A percentile compares a stretch with the other conserved stretches of the same genome.
Conservation (phyloP, 2,888 invertebrate species). For the Oligia latruncula region DNA sequence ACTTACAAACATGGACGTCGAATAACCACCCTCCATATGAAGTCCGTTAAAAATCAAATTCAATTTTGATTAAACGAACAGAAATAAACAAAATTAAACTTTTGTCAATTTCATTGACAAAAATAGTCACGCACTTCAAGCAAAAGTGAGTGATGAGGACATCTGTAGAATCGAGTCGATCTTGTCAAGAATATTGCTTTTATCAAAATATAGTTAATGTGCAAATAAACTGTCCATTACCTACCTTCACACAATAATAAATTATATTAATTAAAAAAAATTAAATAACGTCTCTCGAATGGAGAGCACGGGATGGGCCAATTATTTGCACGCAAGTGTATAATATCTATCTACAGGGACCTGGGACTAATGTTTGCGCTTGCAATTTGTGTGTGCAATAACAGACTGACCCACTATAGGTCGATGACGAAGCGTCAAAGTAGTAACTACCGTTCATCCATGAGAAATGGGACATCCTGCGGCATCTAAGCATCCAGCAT, state of each 20-base stretch:
- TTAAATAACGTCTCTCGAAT: neutral
- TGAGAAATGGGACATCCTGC: slow-evolving; percentile 60
- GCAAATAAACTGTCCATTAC: neutral
- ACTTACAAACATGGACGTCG: neutral
- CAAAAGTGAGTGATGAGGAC: neutral
- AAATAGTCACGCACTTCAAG: neutral
- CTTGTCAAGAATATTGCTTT: neutral
- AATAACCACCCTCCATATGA: neutral
- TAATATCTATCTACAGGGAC: neutral
- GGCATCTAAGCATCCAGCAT: slow-evolving; percentile 58
- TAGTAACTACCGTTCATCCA: slow-evolving; percentile 35
- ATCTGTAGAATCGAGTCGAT: neutral
- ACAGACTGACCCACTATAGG: slow-evolving; percentile 20
- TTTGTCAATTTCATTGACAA: neutral
- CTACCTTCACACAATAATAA: neutral
- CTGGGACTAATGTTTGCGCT: slow-evolving; percentile 8
- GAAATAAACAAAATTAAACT: neutral
- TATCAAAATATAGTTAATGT: neutral
- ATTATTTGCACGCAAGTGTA: neutral
- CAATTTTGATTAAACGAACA: neutral
- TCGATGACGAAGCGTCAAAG: slow-evolving; percentile 33
- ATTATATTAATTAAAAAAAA: no score
- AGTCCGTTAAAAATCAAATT: neutral
- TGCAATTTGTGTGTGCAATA: slow-evolving; percentile 43
- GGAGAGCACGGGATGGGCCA: neutral